phyloP scores from a whole-genome alignment of 2,888 invertebrate genomes.

The Colletes collaris region DNA sequence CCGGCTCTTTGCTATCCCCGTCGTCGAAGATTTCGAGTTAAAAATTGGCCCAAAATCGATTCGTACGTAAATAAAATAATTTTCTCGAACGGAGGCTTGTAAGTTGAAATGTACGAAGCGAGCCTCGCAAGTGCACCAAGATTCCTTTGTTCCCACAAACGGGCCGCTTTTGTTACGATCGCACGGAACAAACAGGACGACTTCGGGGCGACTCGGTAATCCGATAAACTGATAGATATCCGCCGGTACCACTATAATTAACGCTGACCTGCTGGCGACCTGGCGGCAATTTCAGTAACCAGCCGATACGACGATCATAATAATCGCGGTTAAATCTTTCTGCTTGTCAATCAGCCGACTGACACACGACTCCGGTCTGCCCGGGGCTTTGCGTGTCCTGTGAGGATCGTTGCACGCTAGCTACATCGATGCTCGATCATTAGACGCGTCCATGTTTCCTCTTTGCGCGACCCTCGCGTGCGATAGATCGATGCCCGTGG shows the following conservation, averaged over 20 bases:
- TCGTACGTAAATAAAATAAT: no score
- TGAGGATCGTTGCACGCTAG: constrained; percentile 64
- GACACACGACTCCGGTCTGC: constrained; percentile 70
- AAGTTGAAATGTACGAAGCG: background rate
- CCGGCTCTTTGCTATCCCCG: no score
- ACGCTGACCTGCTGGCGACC: constrained; percentile 80
- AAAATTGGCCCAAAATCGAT: no score
- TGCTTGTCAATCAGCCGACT: constrained; percentile 73
- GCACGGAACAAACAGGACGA: constrained; percentile 39
- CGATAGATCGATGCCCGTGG: constrained; percentile 49
- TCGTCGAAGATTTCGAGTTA: no score
- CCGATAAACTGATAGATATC: constrained; percentile 82
- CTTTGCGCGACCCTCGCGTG: constrained; percentile 48
- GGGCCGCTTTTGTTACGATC: constrained; percentile 42
- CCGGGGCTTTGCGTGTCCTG: constrained; percentile 70
- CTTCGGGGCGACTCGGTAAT: constrained; percentile 74
- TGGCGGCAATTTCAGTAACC: constrained; percentile 78
- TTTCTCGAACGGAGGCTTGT: no score
- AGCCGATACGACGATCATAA: constrained; percentile 76
- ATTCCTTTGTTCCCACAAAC: constrained; percentile 64
- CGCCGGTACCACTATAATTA: constrained; percentile 80
- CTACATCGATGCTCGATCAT: constrained; percentile 69
- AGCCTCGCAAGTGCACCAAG: constrained; percentile 1
- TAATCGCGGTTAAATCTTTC: constrained; percentile 76
- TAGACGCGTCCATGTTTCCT: constrained; percentile 59